A percentile compares a stretch with the other conserved stretches of the same genome.
phyloP scores from a whole-genome alignment of 1,140 invertebrate species.

The Heliconius melpomene region DNA sequence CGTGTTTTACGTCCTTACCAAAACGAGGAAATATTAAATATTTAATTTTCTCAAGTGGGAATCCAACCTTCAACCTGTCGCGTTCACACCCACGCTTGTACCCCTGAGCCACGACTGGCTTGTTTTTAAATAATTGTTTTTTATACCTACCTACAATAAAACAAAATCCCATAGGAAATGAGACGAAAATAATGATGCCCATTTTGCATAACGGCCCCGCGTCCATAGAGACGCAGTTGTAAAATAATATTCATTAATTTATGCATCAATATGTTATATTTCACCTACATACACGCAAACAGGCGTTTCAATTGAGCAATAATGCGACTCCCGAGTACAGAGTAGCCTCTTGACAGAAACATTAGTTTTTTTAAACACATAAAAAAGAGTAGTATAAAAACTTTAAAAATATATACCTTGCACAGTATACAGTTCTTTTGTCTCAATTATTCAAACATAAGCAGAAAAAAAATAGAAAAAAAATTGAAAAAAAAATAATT shows the following conservation, averaged over 20 bases:
- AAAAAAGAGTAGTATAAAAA: neutral
- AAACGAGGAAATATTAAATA: no score
- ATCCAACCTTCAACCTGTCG: no score
- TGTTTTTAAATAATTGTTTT: no score
- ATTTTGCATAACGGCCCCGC: constrained; percentile 16
- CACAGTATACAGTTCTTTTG: no score
- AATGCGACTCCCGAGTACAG: constrained; percentile 51
- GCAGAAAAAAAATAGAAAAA: no score
- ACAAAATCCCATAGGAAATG: neutral
- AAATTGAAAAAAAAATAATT: no score
- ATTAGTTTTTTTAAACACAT: neutral
- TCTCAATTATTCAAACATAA: no score
- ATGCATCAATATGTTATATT: constrained; percentile 55
- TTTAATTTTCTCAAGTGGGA: no score
- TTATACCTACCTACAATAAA: no score
- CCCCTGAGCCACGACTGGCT: no score
- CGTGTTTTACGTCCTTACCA: no score
- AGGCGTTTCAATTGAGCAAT: constrained; percentile 57
- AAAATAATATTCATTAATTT: constrained; percentile 55
- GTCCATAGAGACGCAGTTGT: constrained; percentile 43
- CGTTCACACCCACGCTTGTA: no score
- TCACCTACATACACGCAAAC: constrained; percentile 60
- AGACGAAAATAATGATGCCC: neutral
- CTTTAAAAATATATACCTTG: neutral
- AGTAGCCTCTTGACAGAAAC: constrained; percentile 17